phyloP scores from a whole-genome alignment of 2,888 invertebrate species.

The Perizoma flavofasciatum region DNA sequence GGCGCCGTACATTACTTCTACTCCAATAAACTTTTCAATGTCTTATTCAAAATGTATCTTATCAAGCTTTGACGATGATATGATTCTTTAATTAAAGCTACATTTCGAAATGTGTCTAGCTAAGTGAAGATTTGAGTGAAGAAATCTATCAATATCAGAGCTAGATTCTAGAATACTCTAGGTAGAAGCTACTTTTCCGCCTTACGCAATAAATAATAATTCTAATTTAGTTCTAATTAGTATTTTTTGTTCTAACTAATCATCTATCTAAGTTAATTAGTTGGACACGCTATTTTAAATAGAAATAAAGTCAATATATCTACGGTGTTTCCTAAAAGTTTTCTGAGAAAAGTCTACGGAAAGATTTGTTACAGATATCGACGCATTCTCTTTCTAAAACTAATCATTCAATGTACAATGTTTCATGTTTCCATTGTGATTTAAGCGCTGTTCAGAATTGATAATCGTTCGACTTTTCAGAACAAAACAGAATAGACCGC shows the following conservation, averaged over 20 bases:
- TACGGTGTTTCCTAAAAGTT: slow-evolving; percentile 1
- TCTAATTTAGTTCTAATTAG: slow-evolving; percentile 8
- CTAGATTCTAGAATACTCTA: slow-evolving; percentile 16
- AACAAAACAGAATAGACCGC: slow-evolving; percentile 11
- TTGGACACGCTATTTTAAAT: slow-evolving; percentile 10
- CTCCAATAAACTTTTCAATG: not conserved
- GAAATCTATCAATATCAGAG: slow-evolving; percentile 19
- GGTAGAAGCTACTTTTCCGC: slow-evolving; percentile 26
- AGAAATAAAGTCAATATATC: slow-evolving; percentile 3
- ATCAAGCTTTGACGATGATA: slow-evolving; percentile 49
- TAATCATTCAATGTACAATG: slow-evolving; percentile 3
- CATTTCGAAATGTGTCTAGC: slow-evolving; percentile 69
- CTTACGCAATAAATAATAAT: slow-evolving; percentile 19
- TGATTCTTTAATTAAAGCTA: slow-evolving; percentile 66
- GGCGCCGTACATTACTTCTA: too few species aligned
- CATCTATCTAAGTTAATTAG: slow-evolving; percentile 4
- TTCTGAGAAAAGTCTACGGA: slow-evolving; percentile 4
- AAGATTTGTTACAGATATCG: slow-evolving; percentile 5
- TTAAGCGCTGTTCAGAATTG: slow-evolving; percentile 10
- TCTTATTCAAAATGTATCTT: slow-evolving; percentile 6
- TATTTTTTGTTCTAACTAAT: slow-evolving; percentile 22
- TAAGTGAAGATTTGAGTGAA: slow-evolving; percentile 47
- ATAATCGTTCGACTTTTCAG: not conserved
- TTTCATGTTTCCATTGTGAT: slow-evolving; percentile 2
- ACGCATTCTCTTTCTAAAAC: not conserved